Evolutionary conservation across 2,888 invertebrate genomes (phyloP).

Genomic region (Matsumyia berberina): DNA sequence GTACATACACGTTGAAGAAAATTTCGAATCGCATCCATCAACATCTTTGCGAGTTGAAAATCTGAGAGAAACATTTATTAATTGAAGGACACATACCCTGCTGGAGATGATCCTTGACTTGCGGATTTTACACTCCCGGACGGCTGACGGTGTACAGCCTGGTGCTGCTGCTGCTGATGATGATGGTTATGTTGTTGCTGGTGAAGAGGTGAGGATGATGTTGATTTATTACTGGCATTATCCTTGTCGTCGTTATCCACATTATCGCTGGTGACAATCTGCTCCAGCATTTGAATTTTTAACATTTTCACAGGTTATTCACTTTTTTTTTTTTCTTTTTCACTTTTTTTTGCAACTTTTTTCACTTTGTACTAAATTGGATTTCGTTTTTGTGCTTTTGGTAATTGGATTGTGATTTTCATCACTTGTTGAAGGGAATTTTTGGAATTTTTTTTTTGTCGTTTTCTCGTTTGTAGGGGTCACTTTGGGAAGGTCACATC

Average conservation of each 20-base stretch:
- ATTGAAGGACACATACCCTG: conserved; percentile 80
- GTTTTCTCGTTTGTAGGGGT: conserved; percentile 13
- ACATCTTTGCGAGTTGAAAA: too few species aligned
- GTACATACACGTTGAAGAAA: conserved; percentile 3
- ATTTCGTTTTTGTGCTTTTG: conserved; percentile 43
- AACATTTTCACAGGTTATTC: conserved; percentile 85
- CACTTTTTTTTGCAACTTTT: too few species aligned
- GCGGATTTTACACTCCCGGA: conserved; percentile 80
- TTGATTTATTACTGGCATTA: conserved; percentile 78
- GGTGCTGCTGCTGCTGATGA: conserved; percentile 67
- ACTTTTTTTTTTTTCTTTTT: conserved; percentile 22
- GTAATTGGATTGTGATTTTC: conserved; percentile 57
- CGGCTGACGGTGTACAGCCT: conserved; percentile 72
- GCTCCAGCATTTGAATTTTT: conserved; percentile 91
- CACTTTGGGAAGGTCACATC: conserved; percentile 71
- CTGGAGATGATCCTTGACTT: conserved; percentile 83
- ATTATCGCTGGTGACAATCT: conserved; percentile 88
- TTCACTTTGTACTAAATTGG: conserved; percentile 39
- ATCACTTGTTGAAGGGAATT: conserved; percentile 60
- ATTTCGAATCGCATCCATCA: conserved; percentile 42
- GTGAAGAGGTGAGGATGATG: conserved; percentile 82
- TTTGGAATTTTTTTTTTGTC: conserved; percentile 20
- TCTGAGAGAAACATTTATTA: conserved; percentile 8
- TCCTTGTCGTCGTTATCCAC: conserved; percentile 78
- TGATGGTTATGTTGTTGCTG: conserved; percentile 77